A percentile compares a stretch with the other conserved stretches of the same genome.
phyloP scores from a whole-genome alignment of 2,888 invertebrate genomes.

The Macrosoma leucophasiata region DNA sequence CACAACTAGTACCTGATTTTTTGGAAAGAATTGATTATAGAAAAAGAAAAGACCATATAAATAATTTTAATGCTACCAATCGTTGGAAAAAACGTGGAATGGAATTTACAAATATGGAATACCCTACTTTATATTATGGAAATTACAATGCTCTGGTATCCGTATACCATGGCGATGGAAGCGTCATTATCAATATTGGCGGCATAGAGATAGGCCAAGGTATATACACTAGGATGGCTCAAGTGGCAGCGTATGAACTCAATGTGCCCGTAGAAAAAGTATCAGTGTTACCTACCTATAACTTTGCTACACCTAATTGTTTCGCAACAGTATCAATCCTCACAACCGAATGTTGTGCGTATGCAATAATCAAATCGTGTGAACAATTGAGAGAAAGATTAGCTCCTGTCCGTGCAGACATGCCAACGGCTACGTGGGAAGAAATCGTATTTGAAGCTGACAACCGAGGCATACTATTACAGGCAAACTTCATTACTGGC shows the following conservation, averaged over 20 bases:
- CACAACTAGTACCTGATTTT: slow-evolving; percentile 68
- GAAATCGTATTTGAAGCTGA: slow-evolving; percentile 74
- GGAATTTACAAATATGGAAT: slow-evolving; percentile 79
- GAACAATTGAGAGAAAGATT: slow-evolving; percentile 73
- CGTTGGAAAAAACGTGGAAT: slow-evolving; percentile 86
- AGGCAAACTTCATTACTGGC: slow-evolving; percentile 77
- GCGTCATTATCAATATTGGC: slow-evolving; percentile 81
- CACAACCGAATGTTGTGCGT: slow-evolving; percentile 78
- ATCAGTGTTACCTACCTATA: slow-evolving; percentile 76
- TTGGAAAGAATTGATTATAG: slow-evolving; percentile 68
- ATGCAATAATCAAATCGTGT: slow-evolving; percentile 76
- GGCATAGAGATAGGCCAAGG: slow-evolving; percentile 88
- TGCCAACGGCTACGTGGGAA: slow-evolving; percentile 74
- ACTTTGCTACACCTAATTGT: slow-evolving; percentile 77
- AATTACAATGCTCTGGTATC: slow-evolving; percentile 77
- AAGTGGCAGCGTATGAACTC: slow-evolving; percentile 83
- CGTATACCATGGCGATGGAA: slow-evolving; percentile 81
- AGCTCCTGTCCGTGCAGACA: slow-evolving; percentile 64
- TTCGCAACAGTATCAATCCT: slow-evolving; percentile 79
- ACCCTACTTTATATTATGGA: slow-evolving; percentile 72
- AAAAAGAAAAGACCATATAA: slow-evolving; percentile 59
- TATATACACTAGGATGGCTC: slow-evolving; percentile 85
- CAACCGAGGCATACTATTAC: slow-evolving; percentile 72
- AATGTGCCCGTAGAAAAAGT: slow-evolving; percentile 80
- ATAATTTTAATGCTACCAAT: slow-evolving; percentile 78